Percentiles rank a stretch among this genome's conserved stretches.
Evolutionary conservation across 2,797 vertebrate species (phyloP).

Genomic region (Poecile montanus): DNA sequence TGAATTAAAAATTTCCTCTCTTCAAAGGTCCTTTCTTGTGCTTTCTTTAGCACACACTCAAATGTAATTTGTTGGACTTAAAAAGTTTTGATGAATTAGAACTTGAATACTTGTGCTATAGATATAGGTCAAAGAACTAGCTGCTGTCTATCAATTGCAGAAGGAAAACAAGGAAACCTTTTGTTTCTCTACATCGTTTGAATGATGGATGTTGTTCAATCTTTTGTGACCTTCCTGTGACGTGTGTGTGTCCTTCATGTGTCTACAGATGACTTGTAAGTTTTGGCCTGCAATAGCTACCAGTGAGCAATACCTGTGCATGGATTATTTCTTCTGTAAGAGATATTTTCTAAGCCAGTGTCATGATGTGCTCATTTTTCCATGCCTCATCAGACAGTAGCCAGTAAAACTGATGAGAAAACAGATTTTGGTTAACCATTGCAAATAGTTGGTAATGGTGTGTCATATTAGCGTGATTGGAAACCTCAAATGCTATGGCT

Average conservation of each 20-base stretch:
- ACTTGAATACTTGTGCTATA: not conserved
- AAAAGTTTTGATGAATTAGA: not conserved
- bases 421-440: slow-evolving; percentile 38
- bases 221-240: slow-evolving; percentile 24
- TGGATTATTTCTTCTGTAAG: slow-evolving; percentile 27
- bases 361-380: slow-evolving; percentile 49
- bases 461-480: slow-evolving; percentile 11
- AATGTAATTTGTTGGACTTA: not conserved
- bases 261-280: slow-evolving; percentile 11
- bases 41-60: not conserved
- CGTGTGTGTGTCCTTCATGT: slow-evolving; percentile 21
- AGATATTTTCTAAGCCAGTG: slow-evolving; percentile 43
- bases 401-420: slow-evolving; percentile 40
- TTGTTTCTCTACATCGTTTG: slow-evolving; percentile 24
- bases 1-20: not conserved
- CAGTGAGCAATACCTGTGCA: slow-evolving; percentile 18
- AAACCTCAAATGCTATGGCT: not conserved
- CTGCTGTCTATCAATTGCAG: not conserved
- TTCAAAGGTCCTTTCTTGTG: not conserved
- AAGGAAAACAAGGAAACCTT: slow-evolving; percentile 16
- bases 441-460: slow-evolving; percentile 46
- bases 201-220: slow-evolving; percentile 34
- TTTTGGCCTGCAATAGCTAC: not conserved
- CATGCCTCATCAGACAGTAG: slow-evolving; percentile 16
- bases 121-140: slow-evolving; percentile 18